Conservation (phyloP, 2,113 vertebrate species). For the Otolemur garnettii region DNA sequence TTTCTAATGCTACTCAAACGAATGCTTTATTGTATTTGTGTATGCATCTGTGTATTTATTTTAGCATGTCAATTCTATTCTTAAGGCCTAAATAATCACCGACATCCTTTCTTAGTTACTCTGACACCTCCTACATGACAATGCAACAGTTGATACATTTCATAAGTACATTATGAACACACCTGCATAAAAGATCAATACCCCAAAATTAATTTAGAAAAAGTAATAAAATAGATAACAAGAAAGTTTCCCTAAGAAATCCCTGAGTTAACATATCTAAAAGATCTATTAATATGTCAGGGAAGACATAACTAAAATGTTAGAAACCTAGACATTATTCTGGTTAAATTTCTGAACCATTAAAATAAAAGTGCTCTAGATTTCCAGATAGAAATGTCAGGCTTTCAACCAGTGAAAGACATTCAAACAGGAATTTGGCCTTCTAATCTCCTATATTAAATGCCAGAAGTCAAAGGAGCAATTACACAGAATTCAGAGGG, state of each 20-base stretch:
- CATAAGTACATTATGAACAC: constrained; percentile 14
- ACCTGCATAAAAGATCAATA: not conserved
- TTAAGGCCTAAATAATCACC: constrained; percentile 47
- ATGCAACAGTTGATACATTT: not conserved
- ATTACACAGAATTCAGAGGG: constrained; percentile 46
- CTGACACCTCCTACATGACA: not conserved
- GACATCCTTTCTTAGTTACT: not conserved
- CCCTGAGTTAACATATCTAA: constrained; percentile 14
- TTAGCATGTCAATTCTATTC: constrained; percentile 37
- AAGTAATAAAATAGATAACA: constrained; percentile 33
- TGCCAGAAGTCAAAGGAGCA: constrained; percentile 39
- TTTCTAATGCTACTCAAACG: constrained; percentile 41
- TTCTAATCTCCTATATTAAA: constrained; percentile 21
- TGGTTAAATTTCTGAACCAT: constrained; percentile 51
- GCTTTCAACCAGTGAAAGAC: constrained; percentile 50
- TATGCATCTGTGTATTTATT: not conserved
- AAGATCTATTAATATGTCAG: not conserved
- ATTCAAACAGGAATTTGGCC: constrained; percentile 40
- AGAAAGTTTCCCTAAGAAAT: constrained; percentile 40
- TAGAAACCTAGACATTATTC: constrained; percentile 24
- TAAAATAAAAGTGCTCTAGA: constrained; percentile 20
- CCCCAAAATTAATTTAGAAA: constrained; percentile 62
- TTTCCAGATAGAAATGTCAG: constrained; percentile 44
- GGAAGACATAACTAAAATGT: constrained; percentile 29
- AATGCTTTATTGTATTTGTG: constrained; percentile 3